These are phyloP conservation scores for Drosophila subpulchrella DNA, from an alignment of 1,140 invertebrate genomes.

Conservation along the genomic window DNA sequence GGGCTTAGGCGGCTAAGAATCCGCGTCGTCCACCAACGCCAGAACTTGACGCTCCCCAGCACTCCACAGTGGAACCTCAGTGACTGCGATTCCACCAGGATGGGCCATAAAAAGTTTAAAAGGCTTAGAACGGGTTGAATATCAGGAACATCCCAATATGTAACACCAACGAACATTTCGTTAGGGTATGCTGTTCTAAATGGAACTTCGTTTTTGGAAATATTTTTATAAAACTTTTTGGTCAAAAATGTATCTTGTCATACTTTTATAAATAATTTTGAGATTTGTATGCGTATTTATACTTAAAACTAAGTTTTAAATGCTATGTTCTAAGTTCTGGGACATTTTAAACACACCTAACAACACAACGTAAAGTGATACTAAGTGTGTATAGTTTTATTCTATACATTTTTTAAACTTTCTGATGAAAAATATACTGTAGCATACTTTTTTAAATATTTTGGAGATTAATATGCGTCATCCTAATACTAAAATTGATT, in stretches of 20 bases:
- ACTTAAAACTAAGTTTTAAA: background rate
- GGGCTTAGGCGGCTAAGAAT: conserved; percentile 64
- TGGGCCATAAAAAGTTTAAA: background rate
- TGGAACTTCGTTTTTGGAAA: no score
- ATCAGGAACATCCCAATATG: no score
- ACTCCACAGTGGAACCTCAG: background rate
- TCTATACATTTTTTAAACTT: no score
- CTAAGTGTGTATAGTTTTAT: no score
- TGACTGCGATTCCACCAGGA: background rate
- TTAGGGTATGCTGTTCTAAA: no score
- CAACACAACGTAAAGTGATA: no score
- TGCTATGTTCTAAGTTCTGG: no score
- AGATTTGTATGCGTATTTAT: background rate
- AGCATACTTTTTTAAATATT: background rate
- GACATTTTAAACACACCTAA: no score
- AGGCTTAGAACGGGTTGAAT: no score
- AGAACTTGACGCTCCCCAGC: conserved; percentile 52
- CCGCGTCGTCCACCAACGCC: conserved; percentile 61
- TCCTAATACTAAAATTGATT: background rate
- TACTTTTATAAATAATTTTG: background rate
- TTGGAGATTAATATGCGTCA: background rate
- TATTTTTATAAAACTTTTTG: background rate
- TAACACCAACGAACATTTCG: no score
- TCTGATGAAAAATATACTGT: no score
- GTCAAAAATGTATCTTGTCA: no score